Evolutionary conservation across 2,797 vertebrate species (phyloP).

Genomic region (Pangasius larnaudii): DNA sequence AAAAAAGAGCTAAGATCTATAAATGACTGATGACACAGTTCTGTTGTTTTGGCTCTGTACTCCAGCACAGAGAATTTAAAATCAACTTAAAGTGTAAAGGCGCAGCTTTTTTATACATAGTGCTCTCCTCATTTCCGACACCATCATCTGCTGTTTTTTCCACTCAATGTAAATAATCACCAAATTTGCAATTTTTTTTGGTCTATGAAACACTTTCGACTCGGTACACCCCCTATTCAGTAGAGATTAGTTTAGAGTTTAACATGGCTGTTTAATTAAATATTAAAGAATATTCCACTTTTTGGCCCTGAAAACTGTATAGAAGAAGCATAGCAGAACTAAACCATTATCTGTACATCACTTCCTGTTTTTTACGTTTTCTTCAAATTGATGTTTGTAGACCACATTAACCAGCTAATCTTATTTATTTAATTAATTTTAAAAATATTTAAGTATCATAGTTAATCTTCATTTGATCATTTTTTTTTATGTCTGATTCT

Average conservation of each 20-base stretch:
- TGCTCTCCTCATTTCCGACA: background rate
- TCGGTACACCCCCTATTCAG: background rate
- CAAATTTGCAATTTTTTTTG: background rate
- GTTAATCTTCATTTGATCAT: background rate
- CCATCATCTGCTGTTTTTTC: background rate
- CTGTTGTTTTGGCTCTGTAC: conserved; percentile 12
- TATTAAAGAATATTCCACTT: background rate
- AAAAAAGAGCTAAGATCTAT: background rate
- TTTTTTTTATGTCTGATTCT: background rate
- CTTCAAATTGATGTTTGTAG: background rate
- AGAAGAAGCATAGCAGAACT: background rate
- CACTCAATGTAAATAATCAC: background rate
- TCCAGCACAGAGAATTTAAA: background rate
- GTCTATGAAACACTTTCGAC: background rate
- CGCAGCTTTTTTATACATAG: background rate
- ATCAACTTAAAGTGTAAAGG: background rate
- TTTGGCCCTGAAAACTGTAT: background rate
- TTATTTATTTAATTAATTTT: background rate
- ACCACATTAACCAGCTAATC: background rate
- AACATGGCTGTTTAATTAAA: background rate
- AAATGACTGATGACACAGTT: background rate
- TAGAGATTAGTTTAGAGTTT: background rate
- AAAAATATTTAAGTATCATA: background rate
- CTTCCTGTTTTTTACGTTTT: background rate
- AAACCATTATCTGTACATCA: background rate